Percentiles rank a stretch among this genome's conserved stretches.
These are phyloP conservation scores for Eledona agricola DNA, from an alignment of 2,888 invertebrate genomes.

Conservation along the genomic window DNA sequence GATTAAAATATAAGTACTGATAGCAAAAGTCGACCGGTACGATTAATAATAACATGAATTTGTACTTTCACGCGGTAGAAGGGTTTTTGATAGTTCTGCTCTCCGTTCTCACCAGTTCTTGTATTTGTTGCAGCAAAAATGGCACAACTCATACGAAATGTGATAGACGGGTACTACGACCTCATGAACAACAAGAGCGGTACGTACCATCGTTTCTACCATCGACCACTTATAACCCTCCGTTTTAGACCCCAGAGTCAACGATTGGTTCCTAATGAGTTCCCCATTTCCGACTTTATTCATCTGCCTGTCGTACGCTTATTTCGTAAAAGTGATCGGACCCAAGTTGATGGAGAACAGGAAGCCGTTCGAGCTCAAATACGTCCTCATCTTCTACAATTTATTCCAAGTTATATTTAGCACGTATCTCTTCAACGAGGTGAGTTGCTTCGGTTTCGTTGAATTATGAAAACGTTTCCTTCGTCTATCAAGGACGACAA, in stretches of 20 bases:
- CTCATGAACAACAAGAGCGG: conserved; percentile 80
- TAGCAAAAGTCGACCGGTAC: not conserved
- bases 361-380: conserved; percentile 84
- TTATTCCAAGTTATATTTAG: conserved; percentile 90
- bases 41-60: conserved; percentile 6
- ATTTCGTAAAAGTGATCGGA: conserved; percentile 82
- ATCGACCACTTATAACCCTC: not conserved
- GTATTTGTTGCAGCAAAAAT: conserved; percentile 59
- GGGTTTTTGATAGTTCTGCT: not conserved
- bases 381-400: conserved; percentile 85
- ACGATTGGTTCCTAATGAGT: conserved; percentile 89
- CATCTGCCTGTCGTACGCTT: conserved; percentile 85
- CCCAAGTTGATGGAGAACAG: conserved; percentile 90
- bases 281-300: conserved; percentile 86
- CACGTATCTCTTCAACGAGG: conserved; percentile 92
- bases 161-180: conserved; percentile 75
- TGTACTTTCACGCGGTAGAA: not conserved
- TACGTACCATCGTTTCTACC: conserved; percentile 15
- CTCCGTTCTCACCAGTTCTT: conserved; percentile 1
- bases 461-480: conserved; percentile 4
- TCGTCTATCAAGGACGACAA: conserved; percentile 5
- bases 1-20: no score
- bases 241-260: conserved; percentile 83
- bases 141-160: conserved; percentile 67
- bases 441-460: conserved; percentile 60